Base-by-base conservation (phyloP, 2,888 invertebrate species). In the Eledona agricola region DNA sequence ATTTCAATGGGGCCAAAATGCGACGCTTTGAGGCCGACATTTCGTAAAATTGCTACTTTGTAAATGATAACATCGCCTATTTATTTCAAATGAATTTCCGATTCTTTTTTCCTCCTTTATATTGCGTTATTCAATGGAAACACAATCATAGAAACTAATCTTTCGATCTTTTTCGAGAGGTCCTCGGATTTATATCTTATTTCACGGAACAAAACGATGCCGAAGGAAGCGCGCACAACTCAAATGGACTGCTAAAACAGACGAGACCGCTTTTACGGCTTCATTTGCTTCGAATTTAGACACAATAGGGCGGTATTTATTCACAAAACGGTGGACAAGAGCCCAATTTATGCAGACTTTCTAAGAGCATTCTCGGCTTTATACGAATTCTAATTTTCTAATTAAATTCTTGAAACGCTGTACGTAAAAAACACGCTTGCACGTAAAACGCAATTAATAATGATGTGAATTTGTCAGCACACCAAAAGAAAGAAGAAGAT, bases 21-120 rank as follows among this genome's bases (percentile, higher is more conserved):
- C 58, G 64, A 66, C 57, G 63, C 60, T 49, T 58, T 37, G 50
- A 55, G 56, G 51, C 63, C 64, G 66, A 62, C 67, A 66, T 66
- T 69, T 67, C 63, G 58, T 62, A 63, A 70, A 72, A 72, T 72
- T 72, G 72, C 70, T 72, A 72, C 73, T 71, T 66, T 71, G 67
- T 66, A 63, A 62, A 57, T 56, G 72, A 72, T 72, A 73, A 70
- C 67, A 73, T 73, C 72, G 59, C 58, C 64, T 65, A 72, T 71
- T 73, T 71, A 71, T 72, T 70, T 69, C 68, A 65, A 68, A 70
- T 71, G 69, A 66, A 70, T 68, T 65, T 59, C 52, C 57, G 57
- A 62, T 61, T 63, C 63, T 53, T 56, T 62, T 49, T 47, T 35
- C 35, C 34, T 7, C 52, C 49, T 54, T 59, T 52, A 37, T 53